Conservation (phyloP, 1,140 invertebrate genomes). For the Pemphigus obesinymphae region DNA sequence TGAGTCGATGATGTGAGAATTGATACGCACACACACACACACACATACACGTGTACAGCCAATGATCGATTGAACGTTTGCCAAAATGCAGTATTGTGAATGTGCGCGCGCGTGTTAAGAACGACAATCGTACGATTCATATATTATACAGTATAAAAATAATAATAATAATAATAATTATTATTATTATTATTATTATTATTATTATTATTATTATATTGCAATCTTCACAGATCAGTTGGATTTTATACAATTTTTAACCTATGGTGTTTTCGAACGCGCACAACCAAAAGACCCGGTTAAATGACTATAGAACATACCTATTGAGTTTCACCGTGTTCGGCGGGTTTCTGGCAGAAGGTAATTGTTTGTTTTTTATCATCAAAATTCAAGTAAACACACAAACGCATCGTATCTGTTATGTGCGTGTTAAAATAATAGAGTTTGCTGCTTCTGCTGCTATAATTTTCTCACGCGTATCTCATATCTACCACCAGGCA, state of each 20-base stretch:
- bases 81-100: neutral
- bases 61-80: conserved; percentile 13
- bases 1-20: neutral
- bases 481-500: no score
- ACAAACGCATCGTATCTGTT: no score
- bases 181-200: neutral
- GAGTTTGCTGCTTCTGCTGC: no score
- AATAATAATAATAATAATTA: neutral
- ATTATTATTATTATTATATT: no score
- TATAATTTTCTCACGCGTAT: no score
- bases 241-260: conserved; percentile 4
- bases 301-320: no score
- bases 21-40: neutral
- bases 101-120: neutral
- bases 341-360: neutral
- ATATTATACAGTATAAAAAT: neutral
- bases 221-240: neutral
- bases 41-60: neutral
- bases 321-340: neutral
- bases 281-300: no score
- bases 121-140: conserved; percentile 3
- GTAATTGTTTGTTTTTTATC: no score
- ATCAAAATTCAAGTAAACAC: no score
- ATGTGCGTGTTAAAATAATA: no score
- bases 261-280: no score